A percentile compares a stretch with the other conserved stretches of the same genome.
Evolutionary conservation across 2,888 invertebrate species (phyloP).

Genomic region (Muschampia staudingeri): DNA sequence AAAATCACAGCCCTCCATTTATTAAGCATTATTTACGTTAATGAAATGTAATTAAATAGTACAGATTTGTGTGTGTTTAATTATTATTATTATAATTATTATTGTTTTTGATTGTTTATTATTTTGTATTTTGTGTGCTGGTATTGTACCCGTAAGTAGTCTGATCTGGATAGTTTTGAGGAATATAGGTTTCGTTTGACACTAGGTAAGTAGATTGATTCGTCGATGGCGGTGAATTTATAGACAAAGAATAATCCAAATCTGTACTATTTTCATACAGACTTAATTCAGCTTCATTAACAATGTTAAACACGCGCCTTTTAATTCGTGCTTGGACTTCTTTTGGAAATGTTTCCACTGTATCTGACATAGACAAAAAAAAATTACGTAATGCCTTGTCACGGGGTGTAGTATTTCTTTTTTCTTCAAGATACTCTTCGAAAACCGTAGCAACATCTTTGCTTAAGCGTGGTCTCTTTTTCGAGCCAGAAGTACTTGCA

Average conservation of each 20-base stretch:
- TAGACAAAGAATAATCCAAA: conserved; percentile 8
- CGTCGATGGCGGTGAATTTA: conserved; percentile 8
- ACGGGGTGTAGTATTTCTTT: conserved; percentile 8
- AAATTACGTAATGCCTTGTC: conserved; percentile 8
- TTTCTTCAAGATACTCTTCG: conserved; percentile 8
- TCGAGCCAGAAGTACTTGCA: conserved; percentile 8
- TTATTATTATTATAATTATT: conserved; percentile 8
- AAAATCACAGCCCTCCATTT: not conserved
- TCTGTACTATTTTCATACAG: conserved; percentile 8
- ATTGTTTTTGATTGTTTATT: conserved; percentile 8
- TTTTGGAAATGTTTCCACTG: conserved; percentile 8
- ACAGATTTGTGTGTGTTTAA: conserved; percentile 8
- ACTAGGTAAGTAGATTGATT: conserved; percentile 8
- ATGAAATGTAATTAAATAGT: not conserved
- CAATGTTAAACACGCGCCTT: conserved; percentile 8
- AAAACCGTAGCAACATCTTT: conserved; percentile 8
- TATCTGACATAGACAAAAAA: conserved; percentile 8
- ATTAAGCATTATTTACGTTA: not conserved
- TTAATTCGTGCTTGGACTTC: conserved; percentile 8
- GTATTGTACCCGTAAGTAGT: conserved; percentile 8
- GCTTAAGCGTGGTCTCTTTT: conserved; percentile 8
- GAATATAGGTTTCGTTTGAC: conserved; percentile 8
- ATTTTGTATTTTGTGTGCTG: conserved; percentile 8
- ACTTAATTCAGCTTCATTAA: conserved; percentile 8
- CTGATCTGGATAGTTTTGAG: conserved; percentile 8